These are phyloP conservation scores for Drosophila prolongata DNA, from an alignment of 2,888 invertebrate genomes.

Conservation along the genomic window DNA sequence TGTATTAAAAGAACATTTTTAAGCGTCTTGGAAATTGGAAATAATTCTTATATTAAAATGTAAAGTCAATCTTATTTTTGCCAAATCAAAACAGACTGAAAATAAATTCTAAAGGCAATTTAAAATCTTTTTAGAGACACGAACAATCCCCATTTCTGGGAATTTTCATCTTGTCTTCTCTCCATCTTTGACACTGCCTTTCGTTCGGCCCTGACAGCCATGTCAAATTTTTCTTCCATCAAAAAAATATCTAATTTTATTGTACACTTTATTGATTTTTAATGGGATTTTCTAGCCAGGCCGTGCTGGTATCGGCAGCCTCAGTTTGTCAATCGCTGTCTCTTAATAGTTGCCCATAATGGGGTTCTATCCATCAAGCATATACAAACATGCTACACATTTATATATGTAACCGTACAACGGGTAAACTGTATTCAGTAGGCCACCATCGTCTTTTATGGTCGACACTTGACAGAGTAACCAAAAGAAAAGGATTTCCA, in stretches of 20 bases:
- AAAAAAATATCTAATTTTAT: constrained; percentile 66
- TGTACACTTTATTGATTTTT: constrained; percentile 78
- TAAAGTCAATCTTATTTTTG: not conserved
- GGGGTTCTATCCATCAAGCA: constrained; percentile 42
- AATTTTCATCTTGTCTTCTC: not conserved
- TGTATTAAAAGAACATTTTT: no score
- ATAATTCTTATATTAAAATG: not conserved
- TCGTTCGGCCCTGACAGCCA: constrained; percentile 18
- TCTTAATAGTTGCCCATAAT: constrained; percentile 73
- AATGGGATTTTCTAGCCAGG: constrained; percentile 65
- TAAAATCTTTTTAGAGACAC: not conserved
- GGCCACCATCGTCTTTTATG: constrained; percentile 65
- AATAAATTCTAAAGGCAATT: not conserved
- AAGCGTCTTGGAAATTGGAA: no score
- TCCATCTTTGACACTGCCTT: not conserved
- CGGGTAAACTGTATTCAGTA: constrained; percentile 21
- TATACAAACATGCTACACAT: constrained; percentile 14
- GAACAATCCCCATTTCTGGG: not conserved
- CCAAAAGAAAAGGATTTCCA: constrained; percentile 35
- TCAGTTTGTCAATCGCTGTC: constrained; percentile 51
- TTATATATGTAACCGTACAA: not conserved
- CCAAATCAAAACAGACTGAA: not conserved
- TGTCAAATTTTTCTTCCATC: constrained; percentile 39
- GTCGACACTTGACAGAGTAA: constrained; percentile 65
- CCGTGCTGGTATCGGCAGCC: constrained; percentile 24